A percentile compares a stretch with the other conserved stretches of the same genome.
phyloP scores from a whole-genome alignment of 2,888 invertebrate genomes.

The Zhuqinia jingwanae region DNA sequence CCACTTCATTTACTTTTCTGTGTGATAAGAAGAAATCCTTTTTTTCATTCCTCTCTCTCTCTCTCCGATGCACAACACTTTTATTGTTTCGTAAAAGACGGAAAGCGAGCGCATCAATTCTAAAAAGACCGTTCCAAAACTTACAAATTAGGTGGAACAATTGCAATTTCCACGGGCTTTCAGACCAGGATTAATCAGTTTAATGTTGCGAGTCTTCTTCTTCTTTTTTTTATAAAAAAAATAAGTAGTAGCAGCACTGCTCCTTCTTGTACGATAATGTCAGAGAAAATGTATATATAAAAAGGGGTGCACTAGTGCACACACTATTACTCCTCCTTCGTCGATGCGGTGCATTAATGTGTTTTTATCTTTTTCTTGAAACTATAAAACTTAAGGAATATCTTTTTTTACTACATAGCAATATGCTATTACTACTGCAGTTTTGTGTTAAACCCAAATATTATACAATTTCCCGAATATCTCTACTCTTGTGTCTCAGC shows the following conservation, averaged over 20 bases:
- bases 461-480: constrained; percentile 7
- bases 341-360: constrained; percentile 26
- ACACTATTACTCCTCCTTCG: no score
- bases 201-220: constrained; percentile 64
- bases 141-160: constrained; percentile 73
- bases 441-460: constrained; percentile 26
- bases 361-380: constrained; percentile 43
- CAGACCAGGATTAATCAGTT: constrained; percentile 71
- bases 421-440: neutral
- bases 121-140: constrained; percentile 36
- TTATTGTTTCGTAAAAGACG: constrained; percentile 15
- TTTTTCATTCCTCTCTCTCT: neutral
- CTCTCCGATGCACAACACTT: no score
- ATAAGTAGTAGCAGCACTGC: neutral
- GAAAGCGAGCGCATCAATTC: constrained; percentile 30
- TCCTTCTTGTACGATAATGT: no score
- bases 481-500: constrained; percentile 29
- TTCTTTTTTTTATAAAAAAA: no score
- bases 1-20: constrained; percentile 31
- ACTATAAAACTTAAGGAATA: no score
- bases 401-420: no score
- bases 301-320: constrained; percentile 18
- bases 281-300: neutral
- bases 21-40: constrained; percentile 15
- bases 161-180: constrained; percentile 72